Percentiles rank a stretch among this genome's conserved stretches.
Conservation (phyloP, 1,140 invertebrate species). For the Drosophila equinoxialis region DNA sequence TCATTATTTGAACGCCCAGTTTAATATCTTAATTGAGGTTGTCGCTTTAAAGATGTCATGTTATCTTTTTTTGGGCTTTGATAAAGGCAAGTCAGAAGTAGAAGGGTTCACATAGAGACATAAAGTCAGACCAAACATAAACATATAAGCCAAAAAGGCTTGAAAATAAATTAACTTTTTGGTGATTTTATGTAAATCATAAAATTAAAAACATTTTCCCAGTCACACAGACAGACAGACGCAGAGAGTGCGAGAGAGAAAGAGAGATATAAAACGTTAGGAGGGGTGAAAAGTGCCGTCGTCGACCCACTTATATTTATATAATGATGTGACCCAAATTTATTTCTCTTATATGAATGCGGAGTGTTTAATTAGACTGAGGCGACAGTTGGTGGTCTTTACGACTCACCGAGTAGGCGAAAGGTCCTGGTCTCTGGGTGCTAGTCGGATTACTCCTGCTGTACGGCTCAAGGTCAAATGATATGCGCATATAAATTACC, state of each 20-base stretch:
- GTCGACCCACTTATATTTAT: constrained; percentile 77
- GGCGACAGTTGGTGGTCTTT: constrained; percentile 67
- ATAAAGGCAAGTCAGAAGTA: constrained; percentile 18
- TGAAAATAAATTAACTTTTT: constrained; percentile 79
- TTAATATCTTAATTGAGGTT: constrained; percentile 78
- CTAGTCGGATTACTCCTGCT: constrained; percentile 35
- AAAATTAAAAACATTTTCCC: constrained; percentile 44
- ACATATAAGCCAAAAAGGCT: constrained; percentile 55
- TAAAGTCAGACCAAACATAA: constrained; percentile 51
- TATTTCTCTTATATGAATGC: constrained; percentile 68
- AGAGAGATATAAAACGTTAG: not conserved
- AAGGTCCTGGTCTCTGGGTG: constrained; percentile 4
- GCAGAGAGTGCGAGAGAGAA: not conserved
- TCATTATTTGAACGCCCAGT: constrained; percentile 43
- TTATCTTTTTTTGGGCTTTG: constrained; percentile 30
- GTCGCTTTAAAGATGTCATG: constrained; percentile 65
- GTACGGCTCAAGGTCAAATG: constrained; percentile 74
- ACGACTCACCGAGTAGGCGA: constrained; percentile 53
- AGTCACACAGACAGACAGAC: constrained; percentile 15
- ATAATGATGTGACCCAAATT: constrained; percentile 81
- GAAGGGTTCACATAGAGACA: constrained; percentile 43
- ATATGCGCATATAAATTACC: constrained; percentile 72
- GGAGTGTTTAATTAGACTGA: constrained; percentile 77
- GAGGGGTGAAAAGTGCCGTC: constrained; percentile 1
- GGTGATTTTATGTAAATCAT: constrained; percentile 75